Conservation (phyloP, 1,140 invertebrate species). For the Zaprionus nigranus region DNA sequence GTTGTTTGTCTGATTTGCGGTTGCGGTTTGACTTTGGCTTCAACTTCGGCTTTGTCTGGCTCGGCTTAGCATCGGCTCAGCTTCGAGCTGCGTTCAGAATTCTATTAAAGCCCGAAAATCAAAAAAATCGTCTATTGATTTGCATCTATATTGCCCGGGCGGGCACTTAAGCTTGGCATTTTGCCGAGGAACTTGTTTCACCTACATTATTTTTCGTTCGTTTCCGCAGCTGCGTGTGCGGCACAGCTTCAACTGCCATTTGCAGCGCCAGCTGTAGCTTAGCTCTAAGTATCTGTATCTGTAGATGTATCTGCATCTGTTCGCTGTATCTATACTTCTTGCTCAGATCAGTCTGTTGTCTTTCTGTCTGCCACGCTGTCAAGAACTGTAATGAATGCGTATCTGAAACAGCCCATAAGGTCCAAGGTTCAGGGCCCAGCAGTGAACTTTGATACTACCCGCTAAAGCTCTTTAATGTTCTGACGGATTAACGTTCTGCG, state of each 20-base stretch:
- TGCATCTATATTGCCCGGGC: constrained; percentile 67
- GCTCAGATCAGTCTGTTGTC: constrained; percentile 1
- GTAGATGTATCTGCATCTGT: not conserved
- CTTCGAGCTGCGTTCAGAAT: constrained; percentile 50
- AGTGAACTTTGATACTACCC: constrained; percentile 61
- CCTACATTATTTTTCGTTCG: constrained; percentile 74
- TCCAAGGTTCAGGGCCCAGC: constrained; percentile 60
- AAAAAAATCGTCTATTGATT: constrained; percentile 73
- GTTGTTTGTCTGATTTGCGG: constrained; percentile 75
- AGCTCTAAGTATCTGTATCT: not conserved
- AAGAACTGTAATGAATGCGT: constrained; percentile 30
- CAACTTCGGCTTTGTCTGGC: constrained; percentile 18
- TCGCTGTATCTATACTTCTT: constrained; percentile 33
- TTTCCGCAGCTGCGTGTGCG: constrained; percentile 79
- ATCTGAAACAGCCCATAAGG: constrained; percentile 36
- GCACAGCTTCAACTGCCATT: constrained; percentile 21
- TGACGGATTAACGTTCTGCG: constrained; percentile 51
- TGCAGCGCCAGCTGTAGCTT: not conserved
- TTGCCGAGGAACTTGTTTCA: constrained; percentile 74
- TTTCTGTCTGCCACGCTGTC: constrained; percentile 5
- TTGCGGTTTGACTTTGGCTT: constrained; percentile 45
- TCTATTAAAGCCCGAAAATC: constrained; percentile 66
- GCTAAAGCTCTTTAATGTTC: constrained; percentile 29
- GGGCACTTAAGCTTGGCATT: constrained; percentile 69
- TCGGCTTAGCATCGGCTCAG: not conserved